Conservation (phyloP, 2,797 vertebrate genomes). For the Taeniopygia guttata region DNA sequence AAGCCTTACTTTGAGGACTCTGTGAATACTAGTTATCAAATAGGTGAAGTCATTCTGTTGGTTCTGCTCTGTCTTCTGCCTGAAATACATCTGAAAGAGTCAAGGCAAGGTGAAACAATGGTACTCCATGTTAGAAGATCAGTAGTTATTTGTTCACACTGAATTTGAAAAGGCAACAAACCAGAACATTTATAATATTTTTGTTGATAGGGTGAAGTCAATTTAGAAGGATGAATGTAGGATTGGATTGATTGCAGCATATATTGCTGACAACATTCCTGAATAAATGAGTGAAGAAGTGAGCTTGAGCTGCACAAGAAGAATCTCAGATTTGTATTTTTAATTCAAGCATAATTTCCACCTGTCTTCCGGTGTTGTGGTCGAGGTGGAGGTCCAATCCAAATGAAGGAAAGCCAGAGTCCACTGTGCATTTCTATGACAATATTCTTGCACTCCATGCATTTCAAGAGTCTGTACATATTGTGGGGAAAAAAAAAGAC, state of each 20-base stretch:
- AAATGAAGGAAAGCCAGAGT: not conserved
- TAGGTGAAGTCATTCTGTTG: not conserved
- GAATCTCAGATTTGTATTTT: not conserved
- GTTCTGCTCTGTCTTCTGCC: not conserved
- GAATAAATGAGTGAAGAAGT: not conserved
- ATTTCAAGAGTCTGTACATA: not conserved
- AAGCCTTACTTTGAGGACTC: not conserved
- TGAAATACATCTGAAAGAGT: not conserved
- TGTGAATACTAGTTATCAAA: not conserved
- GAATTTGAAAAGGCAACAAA: not conserved
- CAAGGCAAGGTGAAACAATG: not conserved
- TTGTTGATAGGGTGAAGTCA: not conserved
- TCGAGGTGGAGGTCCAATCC: not conserved
- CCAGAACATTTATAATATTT: not conserved
- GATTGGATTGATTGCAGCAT: not conserved
- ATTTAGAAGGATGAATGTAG: not conserved
- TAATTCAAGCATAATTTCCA: not conserved
- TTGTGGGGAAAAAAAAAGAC: not conserved
- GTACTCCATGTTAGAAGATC: not conserved
- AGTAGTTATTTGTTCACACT: not conserved
- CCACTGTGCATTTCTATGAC: not conserved
- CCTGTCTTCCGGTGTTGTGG: not conserved
- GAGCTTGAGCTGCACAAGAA: not conserved
- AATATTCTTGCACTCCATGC: not conserved
- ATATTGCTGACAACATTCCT: not conserved